These are phyloP conservation scores for Hippocampus comes DNA, from an alignment of 2,113 vertebrate genomes.

Conservation along the genomic window DNA sequence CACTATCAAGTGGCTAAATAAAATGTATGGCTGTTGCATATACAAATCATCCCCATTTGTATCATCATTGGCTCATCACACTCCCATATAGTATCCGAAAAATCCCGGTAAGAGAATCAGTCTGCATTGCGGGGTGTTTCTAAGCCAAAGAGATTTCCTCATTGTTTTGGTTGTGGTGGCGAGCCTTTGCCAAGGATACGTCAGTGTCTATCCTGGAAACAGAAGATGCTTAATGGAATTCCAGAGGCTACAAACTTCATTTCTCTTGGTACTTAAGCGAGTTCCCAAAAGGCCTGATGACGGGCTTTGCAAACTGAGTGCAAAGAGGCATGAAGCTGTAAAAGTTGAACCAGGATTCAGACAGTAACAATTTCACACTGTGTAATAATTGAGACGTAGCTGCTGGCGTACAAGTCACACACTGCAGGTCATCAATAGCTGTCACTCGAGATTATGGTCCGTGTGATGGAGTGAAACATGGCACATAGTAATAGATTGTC, in stretches of 20 bases:
- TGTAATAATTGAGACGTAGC: constrained; percentile 36
- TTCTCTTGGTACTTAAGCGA: constrained; percentile 32
- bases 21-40: neutral
- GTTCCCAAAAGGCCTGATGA: constrained; percentile 39
- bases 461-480: constrained; percentile 40
- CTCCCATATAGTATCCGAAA: constrained; percentile 34
- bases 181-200: constrained; percentile 49
- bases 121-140: constrained; percentile 35
- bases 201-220: constrained; percentile 55
- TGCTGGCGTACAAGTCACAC: constrained; percentile 25
- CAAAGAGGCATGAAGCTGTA: constrained; percentile 43
- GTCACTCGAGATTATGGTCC: constrained; percentile 48
- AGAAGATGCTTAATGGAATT: constrained; percentile 56
- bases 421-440: constrained; percentile 45
- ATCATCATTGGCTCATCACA: constrained; percentile 5
- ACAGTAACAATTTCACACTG: constrained; percentile 46
- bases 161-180: constrained; percentile 29
- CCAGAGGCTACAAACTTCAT: constrained; percentile 36
- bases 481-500: neutral
- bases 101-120: constrained; percentile 39
- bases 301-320: constrained; percentile 33
- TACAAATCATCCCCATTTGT: neutral
- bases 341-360: constrained; percentile 52
- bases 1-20: neutral
- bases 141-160: constrained; percentile 44